Conservation (phyloP, 2,888 invertebrate genomes). For the Eristalinus sepulchralis region DNA sequence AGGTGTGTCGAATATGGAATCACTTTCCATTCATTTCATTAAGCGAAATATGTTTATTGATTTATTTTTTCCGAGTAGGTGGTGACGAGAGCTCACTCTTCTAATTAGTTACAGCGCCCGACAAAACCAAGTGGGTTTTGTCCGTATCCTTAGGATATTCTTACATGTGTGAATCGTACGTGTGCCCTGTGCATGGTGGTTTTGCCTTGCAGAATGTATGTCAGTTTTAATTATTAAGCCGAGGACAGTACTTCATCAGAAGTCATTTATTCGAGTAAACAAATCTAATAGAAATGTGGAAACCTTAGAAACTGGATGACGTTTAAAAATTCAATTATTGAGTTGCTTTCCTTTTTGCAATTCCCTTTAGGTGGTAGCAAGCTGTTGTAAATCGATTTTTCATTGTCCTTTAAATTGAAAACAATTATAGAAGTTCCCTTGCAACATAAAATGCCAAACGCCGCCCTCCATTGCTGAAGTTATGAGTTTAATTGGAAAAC, state of each 20-base stretch:
- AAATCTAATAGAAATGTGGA: conserved; percentile 1
- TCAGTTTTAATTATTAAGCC: conserved; percentile 44
- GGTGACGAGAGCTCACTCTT: conserved; percentile 8
- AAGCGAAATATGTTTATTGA: conserved; percentile 30
- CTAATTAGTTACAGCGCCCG: conserved; percentile 24
- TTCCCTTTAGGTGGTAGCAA: background rate
- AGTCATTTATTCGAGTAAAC: conserved; percentile 26
- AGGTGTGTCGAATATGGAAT: background rate
- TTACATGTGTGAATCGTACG: background rate
- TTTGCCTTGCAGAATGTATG: conserved; percentile 20
- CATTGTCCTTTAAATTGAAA: background rate
- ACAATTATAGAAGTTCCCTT: background rate
- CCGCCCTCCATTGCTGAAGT: too few species aligned
- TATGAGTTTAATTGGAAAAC: background rate
- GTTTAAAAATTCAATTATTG: conserved; percentile 1
- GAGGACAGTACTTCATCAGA: conserved; percentile 50
- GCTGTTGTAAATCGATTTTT: background rate
- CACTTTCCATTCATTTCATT: background rate
- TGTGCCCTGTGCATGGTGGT: background rate
- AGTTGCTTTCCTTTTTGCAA: background rate
- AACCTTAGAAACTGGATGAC: background rate
- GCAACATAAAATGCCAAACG: background rate
- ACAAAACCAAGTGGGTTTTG: background rate
- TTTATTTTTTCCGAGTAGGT: conserved; percentile 6
- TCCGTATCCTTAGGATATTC: background rate